A percentile compares a stretch with the other conserved stretches of the same genome.
Evolutionary conservation across 2,888 invertebrate species (phyloP).

Genomic region (Clusia tigrina): DNA sequence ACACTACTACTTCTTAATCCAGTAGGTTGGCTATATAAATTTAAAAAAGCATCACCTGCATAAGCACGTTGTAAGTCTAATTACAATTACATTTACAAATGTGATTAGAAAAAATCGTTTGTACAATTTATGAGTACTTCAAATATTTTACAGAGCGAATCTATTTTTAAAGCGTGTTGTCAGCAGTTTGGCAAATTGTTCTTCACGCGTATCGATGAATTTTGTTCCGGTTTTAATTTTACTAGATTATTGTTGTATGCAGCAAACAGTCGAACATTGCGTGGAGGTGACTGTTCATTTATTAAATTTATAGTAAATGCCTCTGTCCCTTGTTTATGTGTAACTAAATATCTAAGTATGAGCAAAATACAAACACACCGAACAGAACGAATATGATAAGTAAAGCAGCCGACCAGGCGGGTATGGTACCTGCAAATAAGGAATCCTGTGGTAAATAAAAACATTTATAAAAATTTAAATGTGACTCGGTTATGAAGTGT

Average conservation of each 20-base stretch:
- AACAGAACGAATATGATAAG: conserved; percentile 79
- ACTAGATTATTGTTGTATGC: background rate
- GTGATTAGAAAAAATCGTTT: background rate
- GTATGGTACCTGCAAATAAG: conserved; percentile 75
- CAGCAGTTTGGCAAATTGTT: background rate
- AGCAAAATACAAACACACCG: conserved; percentile 82
- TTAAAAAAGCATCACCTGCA: no score
- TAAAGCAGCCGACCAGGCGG: conserved; percentile 81
- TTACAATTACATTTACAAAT: no score
- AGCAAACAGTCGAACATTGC: background rate
- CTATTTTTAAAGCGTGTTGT: no score
- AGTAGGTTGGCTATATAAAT: no score
- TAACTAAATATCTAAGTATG: conserved; percentile 83
- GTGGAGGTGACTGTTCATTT: background rate
- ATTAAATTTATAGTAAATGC: no score
- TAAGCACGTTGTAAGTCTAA: no score
- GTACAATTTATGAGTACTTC: background rate
- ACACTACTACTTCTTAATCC: no score
- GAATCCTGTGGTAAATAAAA: background rate
- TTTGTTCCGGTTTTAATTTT: no score
- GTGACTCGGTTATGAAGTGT: no score
- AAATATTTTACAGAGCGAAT: background rate
- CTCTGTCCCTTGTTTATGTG: no score
- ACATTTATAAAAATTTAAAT: no score
- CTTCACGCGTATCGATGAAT: no score